These are phyloP conservation scores for Halichondria panicea DNA, from an alignment of 37 sponge, comb jelly and placozoan species.

Conservation along the genomic window DNA sequence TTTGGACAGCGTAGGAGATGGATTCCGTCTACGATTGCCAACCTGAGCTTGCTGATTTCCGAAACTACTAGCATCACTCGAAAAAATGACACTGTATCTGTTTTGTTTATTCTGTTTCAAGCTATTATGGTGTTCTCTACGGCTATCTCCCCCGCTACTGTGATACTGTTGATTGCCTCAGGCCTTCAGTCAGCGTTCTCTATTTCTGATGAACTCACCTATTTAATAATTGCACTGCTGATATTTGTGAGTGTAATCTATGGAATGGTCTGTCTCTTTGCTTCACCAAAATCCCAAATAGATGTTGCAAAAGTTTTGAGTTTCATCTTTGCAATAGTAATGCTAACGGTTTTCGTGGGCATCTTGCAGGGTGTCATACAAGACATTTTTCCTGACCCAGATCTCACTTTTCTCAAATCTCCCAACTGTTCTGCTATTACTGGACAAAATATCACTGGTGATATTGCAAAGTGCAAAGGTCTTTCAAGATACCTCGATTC, in stretches of 20 bases:
- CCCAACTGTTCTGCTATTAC: neutral
- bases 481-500: too few relatives aligned
- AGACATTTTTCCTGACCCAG: slow-evolving; percentile 6
- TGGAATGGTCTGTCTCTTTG: slow-evolving; percentile 56
- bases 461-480: too few relatives aligned
- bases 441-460: neutral
- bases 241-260: slow-evolving; percentile 33
- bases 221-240: slow-evolving; percentile 8
- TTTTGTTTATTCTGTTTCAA: slow-evolving; percentile 77
- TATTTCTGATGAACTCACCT: neutral
- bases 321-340: slow-evolving; percentile 69
- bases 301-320: slow-evolving; percentile 63
- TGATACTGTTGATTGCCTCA: slow-evolving; percentile 71
- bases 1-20: slow-evolving; percentile 84
- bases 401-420: neutral
- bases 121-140: slow-evolving; percentile 70
- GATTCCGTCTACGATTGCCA: slow-evolving; percentile 86
- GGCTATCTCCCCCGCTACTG: slow-evolving; percentile 76
- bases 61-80: slow-evolving; percentile 38
- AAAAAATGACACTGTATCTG: slow-evolving; percentile 59
- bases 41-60: slow-evolving; percentile 58
- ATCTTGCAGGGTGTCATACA: slow-evolving; percentile 25
- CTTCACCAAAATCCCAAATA: slow-evolving; percentile 49
- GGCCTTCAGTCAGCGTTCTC: slow-evolving; percentile 50
- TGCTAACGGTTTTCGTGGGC: slow-evolving; percentile 68